Base-by-base conservation (phyloP, 64 coral and sea anemone genomes). In the Actinia tenebrosa region DNA sequence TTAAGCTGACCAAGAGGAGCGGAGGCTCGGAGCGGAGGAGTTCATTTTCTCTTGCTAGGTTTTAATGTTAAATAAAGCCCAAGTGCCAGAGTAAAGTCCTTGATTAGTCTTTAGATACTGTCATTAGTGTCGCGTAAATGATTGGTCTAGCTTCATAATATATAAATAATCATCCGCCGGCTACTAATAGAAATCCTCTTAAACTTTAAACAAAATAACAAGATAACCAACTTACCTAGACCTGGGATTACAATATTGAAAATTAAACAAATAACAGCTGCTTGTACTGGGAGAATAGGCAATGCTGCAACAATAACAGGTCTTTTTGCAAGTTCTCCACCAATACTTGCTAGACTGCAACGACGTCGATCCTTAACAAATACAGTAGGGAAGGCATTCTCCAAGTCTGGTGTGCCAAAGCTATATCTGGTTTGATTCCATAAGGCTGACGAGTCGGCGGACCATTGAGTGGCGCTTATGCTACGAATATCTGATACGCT, bases 221-320 rank as follows among this genome's bases (percentile, higher is more conserved):
- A 4, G 16, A 61, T 61, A 19, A 61, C 13, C 60, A 52, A 85
- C 86, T 88, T 78, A 89, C 91, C 91, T 4, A 64, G 45, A 44
- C 87, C 87, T 53, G 91, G 91, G 14, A 88, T 64, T 54, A 93
- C 44, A 10, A 69, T 80, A 46, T 93, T 93, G 2, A 84, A 78
- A 62, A 89, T 79, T 7, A 93, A 58, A 93, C 91, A 93, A 47
- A 93, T 54, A 56, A 93, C 68, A 18, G 91, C 91, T 64, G 45
- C 87, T 89, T 89, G 75, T 72, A 89, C 63, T 20, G 91, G 82
- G 45, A 93, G 83, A 79, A 93, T 86, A 23, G 91, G 91, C 47
- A 88, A 22, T 27, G 75, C 27, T 22, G 22, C 47, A 37, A 72
- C 54, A 22, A 88, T 19, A 56, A 80, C 26, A 43, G 75, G 56